Evolutionary conservation across 2,113 vertebrate genomes (phyloP), one percentile per base, ranked within the genome.

Genomic region (Dascyllus trimaculatus): DNA sequence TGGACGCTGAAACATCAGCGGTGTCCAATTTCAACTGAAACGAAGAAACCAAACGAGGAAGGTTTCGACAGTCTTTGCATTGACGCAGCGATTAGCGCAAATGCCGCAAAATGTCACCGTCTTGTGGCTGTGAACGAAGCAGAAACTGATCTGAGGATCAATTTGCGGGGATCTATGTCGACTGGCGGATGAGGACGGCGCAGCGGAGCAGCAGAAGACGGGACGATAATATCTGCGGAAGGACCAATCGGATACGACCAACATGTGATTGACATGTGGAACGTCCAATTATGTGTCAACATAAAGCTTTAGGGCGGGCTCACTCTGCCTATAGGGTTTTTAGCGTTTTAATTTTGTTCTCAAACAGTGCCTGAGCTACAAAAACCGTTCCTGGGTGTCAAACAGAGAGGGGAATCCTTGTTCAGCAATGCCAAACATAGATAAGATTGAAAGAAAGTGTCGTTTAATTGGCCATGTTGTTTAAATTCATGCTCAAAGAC

Each of bases 101-200:
- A 72, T 17, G 32, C 0, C 5, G 1, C 11, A 56, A 32, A 74
- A 61, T 59, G 59, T 62, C 58, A 25, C 24, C 0, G 43, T 49
- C 78, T n/a, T 11, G 40, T 11, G 14, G 22, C 26, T n/a, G 29
- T 9, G 22, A 64, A 40, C 26, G 14, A 51, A 13, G 66, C 11
- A 9, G 24, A 35, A 61, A 63, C 56, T 18, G 18, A 15, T 35
- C 32, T 7, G 38, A 56, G 32, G 14, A 45, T 11, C 59, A 72
- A 88, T 75, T 86, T 78, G 54, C 40, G 21, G 45, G 74, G 97
- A 35, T 95, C 95, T 97, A 96, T 92, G 71, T 94, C 84, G 57
- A 35, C 54, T 26, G 51, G 97, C 96, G 97, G 96, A 96, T 77
- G 95, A 60, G 67, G 66, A 95, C 85, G 45, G 57, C 80, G 69